Evolutionary conservation across 2,888 invertebrate species (phyloP), one percentile per base, ranked within the genome.

Genomic region (Pollenia labialis): DNA sequence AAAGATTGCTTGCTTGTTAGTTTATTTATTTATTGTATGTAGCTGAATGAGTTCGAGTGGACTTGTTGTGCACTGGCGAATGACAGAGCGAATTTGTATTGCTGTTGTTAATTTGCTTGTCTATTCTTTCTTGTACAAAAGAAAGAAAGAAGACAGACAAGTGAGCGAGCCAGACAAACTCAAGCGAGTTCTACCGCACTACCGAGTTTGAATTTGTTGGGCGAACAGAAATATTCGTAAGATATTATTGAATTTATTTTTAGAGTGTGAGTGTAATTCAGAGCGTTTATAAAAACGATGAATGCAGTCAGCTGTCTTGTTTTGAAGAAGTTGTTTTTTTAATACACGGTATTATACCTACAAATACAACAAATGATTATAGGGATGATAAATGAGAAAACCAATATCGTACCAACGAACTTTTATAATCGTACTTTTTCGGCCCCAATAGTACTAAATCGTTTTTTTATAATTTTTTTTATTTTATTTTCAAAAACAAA

Each of bases 181-280:
- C 80, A 86, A 86, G 81, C 75, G 85, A 87, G 85, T 87, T 88
- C 86, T 88, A 88, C 88, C 87, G 89, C 89, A 89, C 90, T 91
- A 89, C 90, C 91, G 90, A 91, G 90, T 91, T 91, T 90, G 90
- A 89, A 89, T 89, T 84, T 72, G 89, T 88, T 88, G 89, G 90
- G 88, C 86, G 71, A 79, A 32, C 90, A 90, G 88, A 40, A 86
- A 85, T 66, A 80, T 42, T 11, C 3, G 80, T 0, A 74, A 23
- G 46, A 7, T 12, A 32, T 46, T 14, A 32, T 60, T 72, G 60
- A 54, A 68, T 54, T 69, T 58, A 50, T 66, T 74, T 77, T 76
- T 44, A 32, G 58, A 66, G 2, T 60, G 40, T 52, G 68, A 46
- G 10, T 79, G 56, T 76, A 16, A 23, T 66, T 48, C 48, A 8